A percentile compares a stretch with the other conserved stretches of the same genome.
Conservation (phyloP, 2,113 vertebrate genomes). For the Merops nubicus region DNA sequence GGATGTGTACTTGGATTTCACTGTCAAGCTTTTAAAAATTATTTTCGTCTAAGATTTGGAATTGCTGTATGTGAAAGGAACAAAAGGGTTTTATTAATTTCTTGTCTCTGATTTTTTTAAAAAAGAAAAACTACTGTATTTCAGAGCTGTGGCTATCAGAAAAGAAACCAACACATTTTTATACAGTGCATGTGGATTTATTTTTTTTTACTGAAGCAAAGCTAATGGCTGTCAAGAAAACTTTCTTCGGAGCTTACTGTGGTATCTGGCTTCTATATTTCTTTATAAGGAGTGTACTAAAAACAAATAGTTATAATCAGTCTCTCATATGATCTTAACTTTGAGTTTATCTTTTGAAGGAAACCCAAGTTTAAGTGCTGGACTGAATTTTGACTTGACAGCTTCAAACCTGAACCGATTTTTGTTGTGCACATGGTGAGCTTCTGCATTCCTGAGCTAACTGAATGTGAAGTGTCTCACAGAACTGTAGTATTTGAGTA, state of each 20-base stretch:
- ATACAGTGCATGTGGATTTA: background rate
- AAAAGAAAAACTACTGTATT: background rate
- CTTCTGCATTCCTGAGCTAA: background rate
- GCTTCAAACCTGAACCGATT: background rate
- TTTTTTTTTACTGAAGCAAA: conserved; percentile 1
- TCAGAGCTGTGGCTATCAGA: background rate
- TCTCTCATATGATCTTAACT: background rate
- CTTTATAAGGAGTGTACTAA: background rate
- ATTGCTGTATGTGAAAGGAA: background rate
- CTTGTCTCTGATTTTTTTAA: background rate
- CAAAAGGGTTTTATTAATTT: background rate
- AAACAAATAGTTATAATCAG: background rate
- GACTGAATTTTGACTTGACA: background rate
- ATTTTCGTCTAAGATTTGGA: background rate
- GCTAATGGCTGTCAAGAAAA: background rate
- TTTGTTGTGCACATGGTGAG: background rate
- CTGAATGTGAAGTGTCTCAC: background rate
- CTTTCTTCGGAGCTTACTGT: background rate
- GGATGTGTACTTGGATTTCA: background rate
- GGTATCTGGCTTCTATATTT: background rate
- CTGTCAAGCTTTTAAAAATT: background rate
- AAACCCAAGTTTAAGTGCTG: background rate
- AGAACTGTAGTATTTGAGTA: background rate
- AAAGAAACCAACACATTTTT: background rate
- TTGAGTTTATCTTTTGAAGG: background rate